Evolutionary conservation across 1,140 invertebrate species (phyloP).

Genomic region (Berghia stephanieae): DNA sequence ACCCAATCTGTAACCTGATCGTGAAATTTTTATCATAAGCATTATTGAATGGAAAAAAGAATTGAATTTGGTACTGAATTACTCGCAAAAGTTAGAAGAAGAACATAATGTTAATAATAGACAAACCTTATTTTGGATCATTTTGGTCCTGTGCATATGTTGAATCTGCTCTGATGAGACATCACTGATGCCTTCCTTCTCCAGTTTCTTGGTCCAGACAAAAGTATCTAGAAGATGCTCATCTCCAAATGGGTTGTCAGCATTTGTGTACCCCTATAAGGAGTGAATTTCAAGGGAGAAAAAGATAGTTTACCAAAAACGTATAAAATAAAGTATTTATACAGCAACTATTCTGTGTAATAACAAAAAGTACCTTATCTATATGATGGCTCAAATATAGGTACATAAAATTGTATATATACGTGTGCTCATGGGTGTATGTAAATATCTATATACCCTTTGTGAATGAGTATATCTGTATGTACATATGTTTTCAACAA

Average conservation of each 20-base stretch:
- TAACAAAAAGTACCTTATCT: not conserved
- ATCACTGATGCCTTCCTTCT: conserved; percentile 89
- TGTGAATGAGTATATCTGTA: too few species aligned
- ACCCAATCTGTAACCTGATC: too few species aligned
- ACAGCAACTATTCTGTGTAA: not conserved
- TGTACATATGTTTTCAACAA: not conserved
- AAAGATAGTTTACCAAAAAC: not conserved
- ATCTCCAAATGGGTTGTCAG: conserved; percentile 98
- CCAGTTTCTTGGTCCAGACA: conserved; percentile 96
- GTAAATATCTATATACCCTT: not conserved
- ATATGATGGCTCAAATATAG: not conserved
- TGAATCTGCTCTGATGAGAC: conserved; percentile 86
- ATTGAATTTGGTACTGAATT: too few species aligned
- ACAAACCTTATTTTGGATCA: conserved; percentile 83
- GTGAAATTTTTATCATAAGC: too few species aligned
- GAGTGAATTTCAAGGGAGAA: not conserved
- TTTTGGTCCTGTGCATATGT: conserved; percentile 83
- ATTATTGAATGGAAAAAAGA: too few species aligned
- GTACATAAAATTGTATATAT: not conserved
- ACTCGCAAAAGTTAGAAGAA: too few species aligned
- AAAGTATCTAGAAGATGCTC: conserved; percentile 91
- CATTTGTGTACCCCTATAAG: conserved; percentile 88
- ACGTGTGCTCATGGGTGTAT: too few species aligned
- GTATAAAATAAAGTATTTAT: not conserved
- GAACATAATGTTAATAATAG: too few species aligned